phyloP scores from a whole-genome alignment of 2,797 vertebrate species.

The Alectoris magna region DNA sequence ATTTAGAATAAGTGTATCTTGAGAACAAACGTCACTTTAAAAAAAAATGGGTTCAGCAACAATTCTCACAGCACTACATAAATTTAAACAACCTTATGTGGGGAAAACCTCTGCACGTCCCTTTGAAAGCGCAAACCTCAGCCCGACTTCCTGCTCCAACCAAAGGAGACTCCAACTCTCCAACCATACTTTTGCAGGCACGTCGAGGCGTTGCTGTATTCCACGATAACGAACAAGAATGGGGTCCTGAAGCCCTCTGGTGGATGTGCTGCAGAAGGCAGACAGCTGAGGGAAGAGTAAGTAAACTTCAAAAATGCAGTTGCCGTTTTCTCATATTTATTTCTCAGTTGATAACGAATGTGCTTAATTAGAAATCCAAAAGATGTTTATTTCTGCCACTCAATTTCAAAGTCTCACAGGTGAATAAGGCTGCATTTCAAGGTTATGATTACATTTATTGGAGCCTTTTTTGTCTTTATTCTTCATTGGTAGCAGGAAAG shows the following conservation, averaged over 20 bases:
- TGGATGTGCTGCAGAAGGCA: background rate
- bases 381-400: background rate
- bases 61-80: background rate
- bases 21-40: background rate
- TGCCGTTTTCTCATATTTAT: background rate
- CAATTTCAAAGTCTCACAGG: background rate
- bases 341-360: background rate
- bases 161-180: background rate
- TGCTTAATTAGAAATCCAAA: background rate
- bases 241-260: conserved; percentile 1
- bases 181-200: accelerated
- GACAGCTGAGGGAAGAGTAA: no score
- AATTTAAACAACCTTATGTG: background rate
- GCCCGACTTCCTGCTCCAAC: background rate
- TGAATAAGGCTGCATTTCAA: background rate
- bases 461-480: background rate
- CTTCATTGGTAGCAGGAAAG: background rate
- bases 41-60: background rate
- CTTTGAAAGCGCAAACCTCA: accelerated
- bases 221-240: background rate
- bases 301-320: background rate
- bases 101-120: background rate
- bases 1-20: background rate
- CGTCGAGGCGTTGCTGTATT: accelerated
- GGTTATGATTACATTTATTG: background rate